phyloP scores from a whole-genome alignment of 2,888 invertebrate genomes.

The Micoletzkya japonica region DNA sequence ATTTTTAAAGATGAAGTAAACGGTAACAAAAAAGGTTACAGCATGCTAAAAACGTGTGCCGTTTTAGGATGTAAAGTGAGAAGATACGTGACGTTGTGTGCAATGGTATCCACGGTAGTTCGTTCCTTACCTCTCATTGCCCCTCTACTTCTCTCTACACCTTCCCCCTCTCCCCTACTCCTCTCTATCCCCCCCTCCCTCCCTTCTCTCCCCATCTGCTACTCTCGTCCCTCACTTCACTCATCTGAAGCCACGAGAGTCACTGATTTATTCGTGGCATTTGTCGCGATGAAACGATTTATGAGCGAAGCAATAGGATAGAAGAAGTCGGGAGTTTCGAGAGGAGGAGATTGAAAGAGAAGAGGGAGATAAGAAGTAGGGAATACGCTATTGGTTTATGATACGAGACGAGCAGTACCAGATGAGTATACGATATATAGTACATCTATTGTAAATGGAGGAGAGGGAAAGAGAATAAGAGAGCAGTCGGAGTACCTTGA shows the following conservation, averaged over 20 bases:
- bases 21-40: no score
- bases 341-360: slow-evolving; percentile 15
- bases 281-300: slow-evolving; percentile 21
- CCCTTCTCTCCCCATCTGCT: neutral
- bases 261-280: slow-evolving; percentile 28
- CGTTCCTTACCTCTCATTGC: slow-evolving; percentile 12
- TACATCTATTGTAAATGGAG: no score
- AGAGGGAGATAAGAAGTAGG: slow-evolving; percentile 4
- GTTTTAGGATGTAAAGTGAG: no score
- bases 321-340: neutral
- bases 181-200: neutral
- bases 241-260: neutral
- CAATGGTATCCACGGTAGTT: slow-evolving; percentile 29
- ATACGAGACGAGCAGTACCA: no score
- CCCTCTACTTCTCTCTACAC: neutral
- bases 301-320: slow-evolving; percentile 7
- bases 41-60: no score
- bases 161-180: slow-evolving; percentile 3
- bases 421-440: no score
- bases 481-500: no score
- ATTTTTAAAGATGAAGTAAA: no score
- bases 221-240: no score
- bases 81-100: no score
- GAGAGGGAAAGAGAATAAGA: no score
- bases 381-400: no score